Conservation (phyloP, 2,113 vertebrate species). For the Fregetta grallaria region DNA sequence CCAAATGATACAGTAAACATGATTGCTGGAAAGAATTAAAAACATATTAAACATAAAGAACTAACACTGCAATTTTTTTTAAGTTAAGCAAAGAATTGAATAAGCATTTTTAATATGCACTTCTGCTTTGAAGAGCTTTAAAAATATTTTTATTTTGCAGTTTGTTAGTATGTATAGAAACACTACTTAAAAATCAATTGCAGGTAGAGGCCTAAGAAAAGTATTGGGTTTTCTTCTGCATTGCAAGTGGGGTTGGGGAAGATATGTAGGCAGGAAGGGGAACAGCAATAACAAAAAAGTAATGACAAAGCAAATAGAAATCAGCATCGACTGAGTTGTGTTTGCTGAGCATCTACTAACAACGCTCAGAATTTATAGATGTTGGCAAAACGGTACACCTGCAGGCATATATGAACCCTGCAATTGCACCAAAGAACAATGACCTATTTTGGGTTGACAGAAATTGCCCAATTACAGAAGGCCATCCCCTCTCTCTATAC, state of each 20-base stretch:
- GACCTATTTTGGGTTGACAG: not conserved
- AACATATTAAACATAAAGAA: slow-evolving; percentile 3
- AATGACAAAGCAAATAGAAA: not conserved
- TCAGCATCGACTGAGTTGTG: not conserved
- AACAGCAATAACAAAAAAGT: not conserved
- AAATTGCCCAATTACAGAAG: not conserved
- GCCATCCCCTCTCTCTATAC: not conserved
- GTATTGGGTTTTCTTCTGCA: not conserved
- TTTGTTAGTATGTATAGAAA: not conserved
- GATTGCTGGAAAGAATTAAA: slow-evolving; percentile 54
- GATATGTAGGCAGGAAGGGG: not conserved
- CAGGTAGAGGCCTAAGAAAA: not conserved
- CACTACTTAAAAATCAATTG: not conserved
- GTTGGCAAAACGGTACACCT: not conserved
- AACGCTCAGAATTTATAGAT: not conserved
- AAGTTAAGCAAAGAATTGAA: not conserved
- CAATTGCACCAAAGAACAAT: not conserved
- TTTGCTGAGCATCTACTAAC: not conserved
- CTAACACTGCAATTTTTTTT: not conserved
- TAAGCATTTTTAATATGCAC: not conserved
- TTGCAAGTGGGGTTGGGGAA: not conserved
- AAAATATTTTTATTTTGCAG: not conserved
- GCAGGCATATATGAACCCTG: not conserved
- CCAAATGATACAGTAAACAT: slow-evolving; percentile 52
- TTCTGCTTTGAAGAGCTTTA: not conserved